Conservation (phyloP, 1,140 invertebrate genomes). For the Anthonomus grandis region DNA sequence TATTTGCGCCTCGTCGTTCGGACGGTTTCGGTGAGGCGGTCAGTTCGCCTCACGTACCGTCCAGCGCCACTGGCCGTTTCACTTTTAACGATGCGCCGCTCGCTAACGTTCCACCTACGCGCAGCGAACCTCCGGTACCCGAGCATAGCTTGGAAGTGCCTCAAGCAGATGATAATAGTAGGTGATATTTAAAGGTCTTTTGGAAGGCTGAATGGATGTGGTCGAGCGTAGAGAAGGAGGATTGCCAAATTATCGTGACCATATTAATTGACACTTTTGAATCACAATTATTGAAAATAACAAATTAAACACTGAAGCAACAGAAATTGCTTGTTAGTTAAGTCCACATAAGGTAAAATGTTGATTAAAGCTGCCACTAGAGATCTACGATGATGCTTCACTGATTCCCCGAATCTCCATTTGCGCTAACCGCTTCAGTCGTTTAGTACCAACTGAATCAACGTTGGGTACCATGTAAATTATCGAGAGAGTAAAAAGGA, state of each 20-base stretch:
- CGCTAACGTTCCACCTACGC: conserved; percentile 11
- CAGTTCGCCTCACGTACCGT: conserved; percentile 77
- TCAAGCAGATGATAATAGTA: conserved; percentile 42
- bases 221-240: not conserved
- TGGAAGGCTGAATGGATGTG: conserved; percentile 3
- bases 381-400: too few species aligned
- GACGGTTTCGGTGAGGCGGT: conserved; percentile 91
- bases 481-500: too few species aligned
- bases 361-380: not conserved
- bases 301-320: too few species aligned
- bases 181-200: conserved; percentile 12
- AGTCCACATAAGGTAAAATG: too few species aligned
- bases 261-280: too few species aligned
- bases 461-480: too few species aligned
- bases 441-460: too few species aligned
- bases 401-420: too few species aligned
- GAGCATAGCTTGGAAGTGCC: conserved; percentile 44
- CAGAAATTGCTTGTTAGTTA: too few species aligned
- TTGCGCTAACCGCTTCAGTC: too few species aligned
- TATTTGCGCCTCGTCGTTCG: conserved; percentile 76
- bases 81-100: conserved; percentile 62
- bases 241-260: too few species aligned
- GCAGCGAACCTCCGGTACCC: conserved; percentile 36
- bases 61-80: conserved; percentile 62
- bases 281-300: not conserved